Evolutionary conservation across 2,113 vertebrate species (phyloP).

Genomic region (Hippocampus guttulatus): DNA sequence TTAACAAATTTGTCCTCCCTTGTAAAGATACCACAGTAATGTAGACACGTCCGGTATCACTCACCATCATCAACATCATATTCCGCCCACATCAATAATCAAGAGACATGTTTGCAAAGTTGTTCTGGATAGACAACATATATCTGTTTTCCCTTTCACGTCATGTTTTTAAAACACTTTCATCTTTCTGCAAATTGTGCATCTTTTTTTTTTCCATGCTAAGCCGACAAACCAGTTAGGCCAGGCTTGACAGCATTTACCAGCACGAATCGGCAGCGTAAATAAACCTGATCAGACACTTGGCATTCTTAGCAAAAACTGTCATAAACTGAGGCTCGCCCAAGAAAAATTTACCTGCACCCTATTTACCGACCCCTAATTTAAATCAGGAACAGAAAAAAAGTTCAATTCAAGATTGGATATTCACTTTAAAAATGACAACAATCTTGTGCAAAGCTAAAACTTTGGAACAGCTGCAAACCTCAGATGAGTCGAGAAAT

Average conservation of each 20-base stretch:
- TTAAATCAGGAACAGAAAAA: too few relatives aligned
- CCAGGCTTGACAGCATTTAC: not conserved
- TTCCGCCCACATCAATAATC: not conserved
- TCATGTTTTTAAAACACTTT: not conserved
- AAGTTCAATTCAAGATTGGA: too few relatives aligned
- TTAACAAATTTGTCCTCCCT: too few relatives aligned
- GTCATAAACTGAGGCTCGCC: not conserved
- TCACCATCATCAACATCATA: not conserved
- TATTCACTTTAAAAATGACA: too few relatives aligned
- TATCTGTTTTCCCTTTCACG: not conserved
- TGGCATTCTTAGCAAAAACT: not conserved
- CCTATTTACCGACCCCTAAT: too few relatives aligned
- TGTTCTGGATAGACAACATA: not conserved
- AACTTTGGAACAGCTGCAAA: too few relatives aligned
- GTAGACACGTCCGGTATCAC: not conserved
- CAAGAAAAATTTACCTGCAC: not conserved
- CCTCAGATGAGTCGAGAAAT: too few relatives aligned
- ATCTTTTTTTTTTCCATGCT: not conserved
- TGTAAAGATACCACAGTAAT: not conserved
- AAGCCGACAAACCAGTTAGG: conserved; percentile 1
- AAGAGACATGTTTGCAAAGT: not conserved
- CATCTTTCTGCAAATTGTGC: not conserved
- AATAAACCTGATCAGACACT: not conserved
- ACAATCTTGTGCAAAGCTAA: too few relatives aligned
- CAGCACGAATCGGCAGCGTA: not conserved